A percentile compares a stretch with the other conserved stretches of the same genome.
phyloP scores from a whole-genome alignment of 2,113 vertebrate species.

The Calidris pugnax region DNA sequence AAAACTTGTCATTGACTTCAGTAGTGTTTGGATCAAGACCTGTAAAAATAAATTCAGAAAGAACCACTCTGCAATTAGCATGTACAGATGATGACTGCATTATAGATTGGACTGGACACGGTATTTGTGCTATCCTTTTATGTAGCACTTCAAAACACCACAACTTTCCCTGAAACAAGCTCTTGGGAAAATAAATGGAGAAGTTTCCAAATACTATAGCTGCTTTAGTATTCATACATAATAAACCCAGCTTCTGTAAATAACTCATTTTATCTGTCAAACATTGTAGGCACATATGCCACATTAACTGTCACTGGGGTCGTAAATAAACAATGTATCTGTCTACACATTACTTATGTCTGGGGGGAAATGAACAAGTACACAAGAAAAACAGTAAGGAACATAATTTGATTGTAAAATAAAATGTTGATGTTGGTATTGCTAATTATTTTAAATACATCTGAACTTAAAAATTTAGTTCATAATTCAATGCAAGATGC shows the following conservation, averaged over 20 bases:
- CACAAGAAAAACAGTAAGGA: not conserved
- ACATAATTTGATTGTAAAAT: slow-evolving; percentile 11
- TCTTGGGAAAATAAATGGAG: slow-evolving; percentile 22
- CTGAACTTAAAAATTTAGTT: not conserved
- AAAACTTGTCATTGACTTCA: not conserved
- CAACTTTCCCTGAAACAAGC: not conserved
- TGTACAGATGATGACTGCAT: not conserved
- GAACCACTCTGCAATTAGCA: not conserved
- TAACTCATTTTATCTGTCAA: slow-evolving; percentile 66
- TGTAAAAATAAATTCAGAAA: not conserved
- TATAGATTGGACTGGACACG: not conserved
- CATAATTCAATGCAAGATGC: not conserved
- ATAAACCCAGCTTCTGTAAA: slow-evolving; percentile 58
- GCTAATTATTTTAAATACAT: slow-evolving; percentile 42
- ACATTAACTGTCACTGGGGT: slow-evolving; percentile 52
- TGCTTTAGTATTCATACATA: slow-evolving; percentile 53
- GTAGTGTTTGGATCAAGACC: not conserved
- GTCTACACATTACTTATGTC: slow-evolving; percentile 44
- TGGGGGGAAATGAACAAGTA: slow-evolving; percentile 40
- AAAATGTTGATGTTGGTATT: not conserved
- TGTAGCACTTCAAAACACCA: not conserved
- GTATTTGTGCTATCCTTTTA: not conserved
- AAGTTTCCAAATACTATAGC: slow-evolving; percentile 17
- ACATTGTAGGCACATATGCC: slow-evolving; percentile 27
- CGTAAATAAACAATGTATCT: slow-evolving; percentile 62